Evolutionary conservation across 2,113 vertebrate genomes (phyloP), one percentile per base, ranked within the genome.

Genomic region (Crotalus viridis): DNA sequence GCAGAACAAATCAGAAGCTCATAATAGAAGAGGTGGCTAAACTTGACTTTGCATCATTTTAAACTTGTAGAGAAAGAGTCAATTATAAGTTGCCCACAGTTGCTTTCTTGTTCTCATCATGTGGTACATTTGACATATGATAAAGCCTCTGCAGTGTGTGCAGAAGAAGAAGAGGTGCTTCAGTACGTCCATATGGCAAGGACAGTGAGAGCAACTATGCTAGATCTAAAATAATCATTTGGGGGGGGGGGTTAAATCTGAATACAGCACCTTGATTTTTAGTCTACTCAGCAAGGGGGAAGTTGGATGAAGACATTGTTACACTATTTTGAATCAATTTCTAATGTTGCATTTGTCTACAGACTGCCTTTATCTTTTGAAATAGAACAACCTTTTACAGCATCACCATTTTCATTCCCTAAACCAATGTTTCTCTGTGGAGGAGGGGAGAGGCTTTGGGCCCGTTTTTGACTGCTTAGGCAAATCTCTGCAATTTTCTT

Each of bases 21-120:
- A 56, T 90, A 94, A 87, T 87, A 90, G 57, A 92, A 56, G 56
- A 61, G 92, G 89, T 43, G 28, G n/a, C 74, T 89, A 91, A 92
- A 64, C 48, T 86, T 87, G 69, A 57, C 33, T 91, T 55, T 64
- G 48, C 46, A n/a, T 93, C 48, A 24, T 89, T 61, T 89, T 91
- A 64, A 56, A 91, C 69, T 64, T 91, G 86, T 81, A 93, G 91
- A 89, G 87, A 89, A 89, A 17, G 28, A 69, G 57, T 39, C 74
- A 56, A 56, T 87, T 93, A 91, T 54, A 91, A 89, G 51, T 74
- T 54, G 85, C 91, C 59, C 85, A 85, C 2, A 10, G 46, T 91
- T 86, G 87, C 54, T 61, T 89, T 91, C 43, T 89, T 91, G 56
- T 61, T 74, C n/a, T 19, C 69, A 74, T 17, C 69, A 15, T n/a